Evolutionary conservation across 2,113 vertebrate genomes (phyloP).

Genomic region (Rissa tridactyla): DNA sequence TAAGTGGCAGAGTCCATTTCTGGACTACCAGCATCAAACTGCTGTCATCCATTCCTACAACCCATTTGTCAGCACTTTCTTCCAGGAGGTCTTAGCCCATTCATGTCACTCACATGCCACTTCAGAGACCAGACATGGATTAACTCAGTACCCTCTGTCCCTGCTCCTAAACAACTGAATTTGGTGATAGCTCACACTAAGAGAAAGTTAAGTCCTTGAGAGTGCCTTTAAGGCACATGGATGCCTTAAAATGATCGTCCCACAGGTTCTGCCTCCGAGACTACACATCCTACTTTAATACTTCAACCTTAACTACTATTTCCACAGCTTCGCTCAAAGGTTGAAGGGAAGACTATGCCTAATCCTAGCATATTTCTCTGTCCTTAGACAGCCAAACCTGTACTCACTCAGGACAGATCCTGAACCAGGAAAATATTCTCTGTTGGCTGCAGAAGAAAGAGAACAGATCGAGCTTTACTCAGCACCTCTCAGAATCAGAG

Average conservation of each 20-base stretch:
- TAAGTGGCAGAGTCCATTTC: neutral
- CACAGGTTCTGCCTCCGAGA: neutral
- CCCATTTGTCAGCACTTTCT: neutral
- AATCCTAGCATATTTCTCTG: neutral
- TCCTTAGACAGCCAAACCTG: neutral
- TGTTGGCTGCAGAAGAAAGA: neutral
- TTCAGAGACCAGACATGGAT: neutral
- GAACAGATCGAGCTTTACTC: neutral
- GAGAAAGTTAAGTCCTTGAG: neutral
- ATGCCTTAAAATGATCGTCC: neutral
- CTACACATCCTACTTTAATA: neutral
- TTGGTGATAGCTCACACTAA: neutral
- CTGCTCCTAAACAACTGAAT: neutral
- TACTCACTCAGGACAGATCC: neutral
- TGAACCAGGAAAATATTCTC: neutral
- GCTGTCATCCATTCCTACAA: neutral
- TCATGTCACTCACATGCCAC: fast-evolving
- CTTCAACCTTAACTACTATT: neutral
- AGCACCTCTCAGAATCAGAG: neutral
- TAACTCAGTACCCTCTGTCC: neutral
- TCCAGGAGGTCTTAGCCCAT: neutral
- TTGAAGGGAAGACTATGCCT: neutral
- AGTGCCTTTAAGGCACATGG: neutral
- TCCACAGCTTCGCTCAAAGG: neutral
- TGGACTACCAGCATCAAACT: neutral